Evolutionary conservation across 2,888 invertebrate species (phyloP).

Genomic region (Apodemia zela): DNA sequence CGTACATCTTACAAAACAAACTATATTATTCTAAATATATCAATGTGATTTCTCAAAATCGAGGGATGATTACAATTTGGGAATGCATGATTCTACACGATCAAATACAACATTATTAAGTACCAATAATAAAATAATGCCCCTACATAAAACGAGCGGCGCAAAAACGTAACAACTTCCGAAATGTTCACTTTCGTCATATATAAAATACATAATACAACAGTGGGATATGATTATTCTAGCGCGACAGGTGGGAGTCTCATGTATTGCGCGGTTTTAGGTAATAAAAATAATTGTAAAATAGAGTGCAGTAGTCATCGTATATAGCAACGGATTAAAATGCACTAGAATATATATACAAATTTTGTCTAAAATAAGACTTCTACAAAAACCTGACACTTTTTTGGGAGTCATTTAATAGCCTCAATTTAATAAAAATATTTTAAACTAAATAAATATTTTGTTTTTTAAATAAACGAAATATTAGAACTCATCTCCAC

Average conservation of each 20-base stretch:
- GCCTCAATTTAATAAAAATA: too few species aligned
- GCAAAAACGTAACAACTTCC: slow-evolving; percentile 38
- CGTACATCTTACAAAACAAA: slow-evolving; percentile 70
- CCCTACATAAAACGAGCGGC: slow-evolving; percentile 64
- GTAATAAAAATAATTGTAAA: slow-evolving; percentile 67
- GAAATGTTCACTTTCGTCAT: slow-evolving; percentile 45
- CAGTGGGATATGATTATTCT: slow-evolving; percentile 21
- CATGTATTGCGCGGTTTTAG: slow-evolving; percentile 58
- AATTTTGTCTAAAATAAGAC: too few species aligned
- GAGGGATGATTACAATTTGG: slow-evolving; percentile 73
- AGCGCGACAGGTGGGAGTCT: slow-evolving; percentile 39
- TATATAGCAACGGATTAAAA: slow-evolving; percentile 20
- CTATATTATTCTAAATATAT: slow-evolving; percentile 73
- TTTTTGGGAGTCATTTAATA: too few species aligned
- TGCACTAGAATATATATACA: neutral
- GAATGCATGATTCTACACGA: slow-evolving; percentile 77
- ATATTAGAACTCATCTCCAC: too few species aligned
- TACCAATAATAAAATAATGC: slow-evolving; percentile 66
- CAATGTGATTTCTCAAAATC: slow-evolving; percentile 66
- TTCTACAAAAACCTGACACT: too few species aligned
- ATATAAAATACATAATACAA: slow-evolving; percentile 49
- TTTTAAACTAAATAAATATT: too few species aligned
- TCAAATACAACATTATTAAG: slow-evolving; percentile 74
- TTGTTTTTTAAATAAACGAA: too few species aligned
- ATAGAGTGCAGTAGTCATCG: slow-evolving; percentile 28